Conservation (phyloP, 2,113 vertebrate genomes). For the Semnornis frantzii region DNA sequence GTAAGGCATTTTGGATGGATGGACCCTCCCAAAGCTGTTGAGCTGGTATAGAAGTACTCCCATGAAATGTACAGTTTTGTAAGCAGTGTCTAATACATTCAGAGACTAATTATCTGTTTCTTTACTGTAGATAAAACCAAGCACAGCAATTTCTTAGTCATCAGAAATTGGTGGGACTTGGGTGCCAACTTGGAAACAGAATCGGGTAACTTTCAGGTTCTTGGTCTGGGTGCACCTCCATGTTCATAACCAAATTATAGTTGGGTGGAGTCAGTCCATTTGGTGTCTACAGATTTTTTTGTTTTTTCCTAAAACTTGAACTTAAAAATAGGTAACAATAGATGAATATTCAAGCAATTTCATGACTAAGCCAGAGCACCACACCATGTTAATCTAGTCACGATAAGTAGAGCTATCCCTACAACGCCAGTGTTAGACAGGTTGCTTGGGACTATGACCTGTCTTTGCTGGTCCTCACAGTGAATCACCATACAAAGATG, state of each 20-base stretch:
- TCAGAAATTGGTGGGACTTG: neutral
- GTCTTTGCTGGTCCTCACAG: neutral
- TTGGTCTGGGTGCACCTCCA: neutral
- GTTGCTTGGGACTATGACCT: neutral
- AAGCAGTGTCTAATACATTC: neutral
- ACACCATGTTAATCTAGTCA: neutral
- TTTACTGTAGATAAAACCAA: conserved; percentile 3
- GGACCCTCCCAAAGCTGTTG: neutral
- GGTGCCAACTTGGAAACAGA: neutral
- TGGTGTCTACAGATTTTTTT: neutral
- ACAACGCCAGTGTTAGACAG: neutral
- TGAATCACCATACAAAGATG: neutral
- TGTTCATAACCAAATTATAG: neutral
- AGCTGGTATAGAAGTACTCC: neutral
- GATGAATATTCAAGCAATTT: neutral
- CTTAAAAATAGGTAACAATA: neutral
- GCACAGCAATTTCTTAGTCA: neutral
- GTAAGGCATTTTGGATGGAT: neutral
- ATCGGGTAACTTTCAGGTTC: neutral
- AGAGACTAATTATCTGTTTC: neutral
- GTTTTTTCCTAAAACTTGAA: neutral
- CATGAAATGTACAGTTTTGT: neutral
- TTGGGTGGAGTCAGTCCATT: neutral
- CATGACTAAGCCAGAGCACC: neutral
- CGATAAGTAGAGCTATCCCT: neutral